Evolutionary conservation across 1,140 invertebrate species (phyloP).

Genomic region (Drosophila pruinosa): DNA sequence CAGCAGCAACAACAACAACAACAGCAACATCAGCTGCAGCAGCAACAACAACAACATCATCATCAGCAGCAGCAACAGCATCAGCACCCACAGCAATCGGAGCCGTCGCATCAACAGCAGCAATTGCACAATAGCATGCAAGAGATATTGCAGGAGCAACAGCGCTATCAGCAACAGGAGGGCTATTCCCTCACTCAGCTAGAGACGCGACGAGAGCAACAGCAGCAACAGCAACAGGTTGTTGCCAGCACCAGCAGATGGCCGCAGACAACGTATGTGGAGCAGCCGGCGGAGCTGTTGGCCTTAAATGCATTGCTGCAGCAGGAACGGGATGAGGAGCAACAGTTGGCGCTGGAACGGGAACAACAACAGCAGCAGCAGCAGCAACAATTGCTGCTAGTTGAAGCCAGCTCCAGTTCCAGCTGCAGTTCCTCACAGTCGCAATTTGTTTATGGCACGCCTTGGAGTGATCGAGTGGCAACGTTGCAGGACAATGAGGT

Average conservation of each 20-base stretch:
- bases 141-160: constrained; percentile 75
- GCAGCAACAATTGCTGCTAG: constrained; percentile 27
- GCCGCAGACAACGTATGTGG: constrained; percentile 19
- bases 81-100: neutral
- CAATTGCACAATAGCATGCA: constrained; percentile 54
- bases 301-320: constrained; percentile 75
- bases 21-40: constrained; percentile 7
- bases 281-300: constrained; percentile 48
- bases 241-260: neutral
- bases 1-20: constrained; percentile 20
- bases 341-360: constrained; percentile 68
- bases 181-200: constrained; percentile 77
- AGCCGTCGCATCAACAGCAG: constrained; percentile 23
- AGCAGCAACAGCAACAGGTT: constrained; percentile 31
- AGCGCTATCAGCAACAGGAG: constrained; percentile 76
- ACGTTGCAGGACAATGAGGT: constrained; percentile 64
- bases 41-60: neutral
- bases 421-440: constrained; percentile 20
- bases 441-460: constrained; percentile 18
- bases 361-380: constrained; percentile 34
- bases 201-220: constrained; percentile 73
- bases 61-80: constrained; percentile 15
- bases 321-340: constrained; percentile 75
- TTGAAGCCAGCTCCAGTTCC: constrained; percentile 39
- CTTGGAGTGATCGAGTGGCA: constrained; percentile 1